Evolutionary conservation across 2,797 vertebrate genomes (phyloP).

Genomic region (Iguana delicatissima): DNA sequence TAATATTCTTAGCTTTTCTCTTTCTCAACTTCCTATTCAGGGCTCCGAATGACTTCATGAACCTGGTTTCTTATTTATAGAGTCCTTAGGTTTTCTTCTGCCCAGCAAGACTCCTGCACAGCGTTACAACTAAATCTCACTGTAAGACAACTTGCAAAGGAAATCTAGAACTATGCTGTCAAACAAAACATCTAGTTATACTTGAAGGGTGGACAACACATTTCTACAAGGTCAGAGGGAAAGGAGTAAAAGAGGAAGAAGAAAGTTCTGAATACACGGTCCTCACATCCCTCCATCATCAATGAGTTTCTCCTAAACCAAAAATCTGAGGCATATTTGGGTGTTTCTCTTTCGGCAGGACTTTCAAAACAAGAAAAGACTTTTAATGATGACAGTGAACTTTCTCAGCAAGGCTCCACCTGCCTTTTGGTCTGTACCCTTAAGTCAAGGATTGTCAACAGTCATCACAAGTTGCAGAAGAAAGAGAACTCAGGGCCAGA

Average conservation of each 20-base stretch:
- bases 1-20: constrained; percentile 25
- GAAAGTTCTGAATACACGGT: not conserved
- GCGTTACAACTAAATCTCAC: constrained; percentile 21
- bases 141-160: not conserved
- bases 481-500: no score
- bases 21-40: constrained; percentile 21
- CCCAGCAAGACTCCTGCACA: not conserved
- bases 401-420: no score
- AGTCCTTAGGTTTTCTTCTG: not conserved
- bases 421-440: not conserved
- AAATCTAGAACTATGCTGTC: not conserved
- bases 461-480: no score
- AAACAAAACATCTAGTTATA: not conserved
- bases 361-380: not conserved
- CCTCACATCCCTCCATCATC: not conserved
- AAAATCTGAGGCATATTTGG: not conserved
- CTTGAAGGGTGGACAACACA: not conserved
- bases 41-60: not conserved
- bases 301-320: not conserved
- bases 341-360: not conserved
- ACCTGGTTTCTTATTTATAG: constrained; percentile 28
- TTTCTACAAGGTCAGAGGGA: not conserved
- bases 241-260: not conserved
- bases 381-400: no score
- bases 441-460: not conserved